These are phyloP conservation scores for Bothrops jararaca DNA, from an alignment of 2,113 vertebrate genomes.

Conservation along the genomic window DNA sequence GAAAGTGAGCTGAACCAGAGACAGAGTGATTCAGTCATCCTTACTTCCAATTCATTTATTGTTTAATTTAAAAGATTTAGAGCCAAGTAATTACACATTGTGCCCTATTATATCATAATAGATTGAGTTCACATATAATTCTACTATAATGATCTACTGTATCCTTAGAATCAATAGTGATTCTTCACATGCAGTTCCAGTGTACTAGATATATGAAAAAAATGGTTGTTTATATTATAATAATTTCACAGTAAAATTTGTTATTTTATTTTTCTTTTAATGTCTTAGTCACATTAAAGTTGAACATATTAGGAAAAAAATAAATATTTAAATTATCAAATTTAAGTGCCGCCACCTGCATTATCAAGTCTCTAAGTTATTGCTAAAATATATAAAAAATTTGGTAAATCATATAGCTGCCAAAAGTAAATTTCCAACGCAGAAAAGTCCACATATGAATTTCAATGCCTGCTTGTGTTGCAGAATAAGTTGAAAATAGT, in stretches of 20 bases:
- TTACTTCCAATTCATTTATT: constrained; percentile 3
- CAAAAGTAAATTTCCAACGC: constrained; percentile 37
- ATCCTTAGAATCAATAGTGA: constrained; percentile 1
- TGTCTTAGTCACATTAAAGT: constrained; percentile 8
- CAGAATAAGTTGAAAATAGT: constrained; percentile 41
- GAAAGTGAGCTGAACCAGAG: not conserved
- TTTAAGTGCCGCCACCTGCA: constrained; percentile 60
- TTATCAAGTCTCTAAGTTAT: constrained; percentile 46
- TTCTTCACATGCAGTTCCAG: constrained; percentile 32
- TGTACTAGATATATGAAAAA: constrained; percentile 1
- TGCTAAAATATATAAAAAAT: constrained; percentile 42
- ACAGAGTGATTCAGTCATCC: not conserved
- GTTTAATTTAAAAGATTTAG: constrained; percentile 23
- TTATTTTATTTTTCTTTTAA: constrained; percentile 28
- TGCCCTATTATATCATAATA: constrained; percentile 11
- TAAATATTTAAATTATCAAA: constrained; percentile 53
- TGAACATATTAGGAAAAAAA: constrained; percentile 62
- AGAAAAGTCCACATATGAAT: constrained; percentile 19
- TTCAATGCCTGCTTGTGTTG: constrained; percentile 43
- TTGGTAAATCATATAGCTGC: constrained; percentile 52
- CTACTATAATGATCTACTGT: not conserved
- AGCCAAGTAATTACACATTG: constrained; percentile 25
- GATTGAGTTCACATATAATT: constrained; percentile 2
- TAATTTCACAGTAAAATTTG: constrained; percentile 28
- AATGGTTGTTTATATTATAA: not conserved